Percentiles rank a stretch among this genome's conserved stretches.
These are phyloP conservation scores for Lerema accius DNA, from an alignment of 1,140 invertebrate genomes.

Conservation along the genomic window DNA sequence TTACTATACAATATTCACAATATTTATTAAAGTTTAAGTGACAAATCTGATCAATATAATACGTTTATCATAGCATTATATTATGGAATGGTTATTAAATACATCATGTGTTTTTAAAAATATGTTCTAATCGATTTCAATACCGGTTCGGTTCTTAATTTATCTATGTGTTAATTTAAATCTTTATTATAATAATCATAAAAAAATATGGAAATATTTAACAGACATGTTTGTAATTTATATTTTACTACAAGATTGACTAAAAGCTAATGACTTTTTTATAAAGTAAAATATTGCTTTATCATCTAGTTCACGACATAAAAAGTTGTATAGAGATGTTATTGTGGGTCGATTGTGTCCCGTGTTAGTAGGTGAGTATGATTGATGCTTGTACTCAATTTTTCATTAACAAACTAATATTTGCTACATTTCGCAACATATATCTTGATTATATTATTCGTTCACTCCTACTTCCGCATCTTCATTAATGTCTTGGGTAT, in stretches of 20 bases:
- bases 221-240: neutral
- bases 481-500: neutral
- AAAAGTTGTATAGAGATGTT: slow-evolving; percentile 14
- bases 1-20: too few species aligned
- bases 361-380: slow-evolving; percentile 35
- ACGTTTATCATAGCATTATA: too few species aligned
- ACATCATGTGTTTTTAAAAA: too few species aligned
- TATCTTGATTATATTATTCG: neutral
- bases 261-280: neutral
- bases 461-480: neutral
- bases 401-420: slow-evolving; percentile 28
- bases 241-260: neutral
- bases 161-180: neutral
- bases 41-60: too few species aligned
- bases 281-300: slow-evolving; percentile 15
- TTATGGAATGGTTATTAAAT: too few species aligned
- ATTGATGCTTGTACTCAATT: slow-evolving; percentile 40
- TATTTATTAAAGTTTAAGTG: too few species aligned
- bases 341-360: slow-evolving; percentile 12
- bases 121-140: too few species aligned
- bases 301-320: slow-evolving; percentile 13
- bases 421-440: slow-evolving; percentile 5
- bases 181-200: neutral
- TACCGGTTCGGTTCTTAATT: neutral
- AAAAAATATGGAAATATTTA: slow-evolving; percentile 8